phyloP scores from a whole-genome alignment of 2,888 invertebrate species.

The Bembecia ichneumoniformis region DNA sequence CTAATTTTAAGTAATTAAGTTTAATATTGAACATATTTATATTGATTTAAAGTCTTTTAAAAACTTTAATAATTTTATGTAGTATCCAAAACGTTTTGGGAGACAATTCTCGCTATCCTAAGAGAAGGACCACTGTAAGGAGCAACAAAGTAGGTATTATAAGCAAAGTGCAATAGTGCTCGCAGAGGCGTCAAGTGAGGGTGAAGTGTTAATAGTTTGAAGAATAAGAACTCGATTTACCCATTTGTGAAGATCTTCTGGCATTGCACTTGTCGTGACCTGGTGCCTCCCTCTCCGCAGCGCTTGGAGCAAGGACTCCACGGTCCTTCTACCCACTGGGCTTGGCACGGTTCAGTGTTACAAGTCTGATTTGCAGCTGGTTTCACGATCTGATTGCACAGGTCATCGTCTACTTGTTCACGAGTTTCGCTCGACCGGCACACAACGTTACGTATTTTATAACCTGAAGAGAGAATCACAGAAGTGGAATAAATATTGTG shows the following conservation, averaged over 20 bases:
- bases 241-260: constrained; percentile 84
- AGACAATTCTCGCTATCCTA: no score
- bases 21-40: no score
- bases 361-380: constrained; percentile 82
- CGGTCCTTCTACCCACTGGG: constrained; percentile 82
- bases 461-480: constrained; percentile 59
- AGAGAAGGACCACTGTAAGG: neutral
- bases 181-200: neutral
- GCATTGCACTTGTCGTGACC: constrained; percentile 82
- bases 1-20: no score
- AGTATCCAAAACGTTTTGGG: no score
- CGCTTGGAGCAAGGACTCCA: constrained; percentile 88
- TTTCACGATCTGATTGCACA: constrained; percentile 84
- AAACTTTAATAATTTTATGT: no score
- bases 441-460: constrained; percentile 82
- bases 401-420: constrained; percentile 78
- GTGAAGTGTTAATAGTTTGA: neutral
- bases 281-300: constrained; percentile 84
- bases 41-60: no score
- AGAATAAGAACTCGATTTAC: constrained; percentile 25
- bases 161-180: neutral
- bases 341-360: constrained; percentile 81
- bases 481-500: neutral
- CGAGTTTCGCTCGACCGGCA: constrained; percentile 84
- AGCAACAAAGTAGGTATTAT: neutral